Evolutionary conservation across 2,113 vertebrate species (phyloP), one percentile per base, ranked within the genome.

Genomic region (Gadus macrocephalus): DNA sequence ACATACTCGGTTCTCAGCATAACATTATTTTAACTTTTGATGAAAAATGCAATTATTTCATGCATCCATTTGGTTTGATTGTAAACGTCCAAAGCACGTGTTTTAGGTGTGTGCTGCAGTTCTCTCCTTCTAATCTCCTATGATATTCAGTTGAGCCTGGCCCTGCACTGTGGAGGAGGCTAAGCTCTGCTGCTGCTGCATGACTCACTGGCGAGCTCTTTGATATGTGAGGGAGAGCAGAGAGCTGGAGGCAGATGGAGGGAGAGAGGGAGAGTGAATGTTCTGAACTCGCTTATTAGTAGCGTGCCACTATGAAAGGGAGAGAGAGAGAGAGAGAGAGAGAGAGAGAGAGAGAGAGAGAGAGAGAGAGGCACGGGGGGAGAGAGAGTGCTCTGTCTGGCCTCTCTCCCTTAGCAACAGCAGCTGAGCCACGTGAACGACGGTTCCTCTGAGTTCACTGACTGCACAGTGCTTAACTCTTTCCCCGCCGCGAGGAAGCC

Each of bases 351-450:
- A 20, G 20, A 20, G 20, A 20, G 20, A 20, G 20, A 20, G 20
- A 20, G 20, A 20, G 20, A 28, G 72, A 67, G 68, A 58, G 49
- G 64, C 68, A 65, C 66, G 25, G 64, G 53, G 35, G 56, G 59
- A 77, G 59, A 77, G 19, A 53, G 62, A 76, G 75, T 25, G 74
- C 77, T 58, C 83, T 87, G 85, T 87, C 88, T 90, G 89, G 86
- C 87, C 86, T 81, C 88, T 85, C 83, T 92, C 88, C 89, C 89
- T 91, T 93, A 89, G 91, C 90, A 91, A 92, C 92, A 91, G 86
- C 74, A 68, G 87, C 88, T 84, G 86, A 89, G 89, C 84, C 81
- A 82, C 81, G 88, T 90, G 89, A 91, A 85, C 75, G 78, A 83
- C 81, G 78, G 87, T 86, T 89, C 86, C 80, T 90, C 82, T 88